Base-by-base conservation (phyloP, 2,797 vertebrate genomes). In the Zenarchopterus dispar region DNA sequence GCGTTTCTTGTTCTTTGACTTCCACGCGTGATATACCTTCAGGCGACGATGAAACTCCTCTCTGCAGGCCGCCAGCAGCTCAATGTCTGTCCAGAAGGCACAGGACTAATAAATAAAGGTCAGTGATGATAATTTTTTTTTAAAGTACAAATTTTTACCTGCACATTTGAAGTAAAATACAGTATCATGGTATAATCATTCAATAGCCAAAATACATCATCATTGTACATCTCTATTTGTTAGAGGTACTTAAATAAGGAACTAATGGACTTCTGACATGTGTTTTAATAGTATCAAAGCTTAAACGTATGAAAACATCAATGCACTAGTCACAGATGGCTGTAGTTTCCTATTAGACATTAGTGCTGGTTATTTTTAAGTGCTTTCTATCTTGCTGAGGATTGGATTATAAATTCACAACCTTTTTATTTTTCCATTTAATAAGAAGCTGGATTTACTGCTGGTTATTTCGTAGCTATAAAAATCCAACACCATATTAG, bases 1-100 rank as follows among this genome's bases (percentile, higher is more conserved):
- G 46, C 94, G 95, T 67, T 98, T 99, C 94, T 97, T 99, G 77
- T 99, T 99, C 94, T 96, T 99, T 85, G 97, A 95, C 82, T 99
- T 99, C 98, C 98, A 99, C 0, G 97, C 94, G 58, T 99, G 98
- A 70, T 99, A 99, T 5, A 99, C 97, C 90, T 99, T 99, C 78
- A 99, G 93, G 43, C 98, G 94, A 21, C 98, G 95, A 79, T 99
- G 98, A 83, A 99, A 99, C 89, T 99, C 98, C 86, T 99, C 97
- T 84, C 98, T 93, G 93, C 98, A 99, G 60, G 97, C 96, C 1
- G 96, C 98, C 91, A 99, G 77, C 50, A 99, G 91, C 63, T 99
- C 97, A 31, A 99, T 98, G 89, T 99, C 98, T 99, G 88, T 59
- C 6, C 74, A 82, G 51, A 65, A 60, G 72, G 9, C 33, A 39